Base-by-base conservation (phyloP, 37 sponge, comb jelly and placozoan species). In the Axinella damicornis region DNA sequence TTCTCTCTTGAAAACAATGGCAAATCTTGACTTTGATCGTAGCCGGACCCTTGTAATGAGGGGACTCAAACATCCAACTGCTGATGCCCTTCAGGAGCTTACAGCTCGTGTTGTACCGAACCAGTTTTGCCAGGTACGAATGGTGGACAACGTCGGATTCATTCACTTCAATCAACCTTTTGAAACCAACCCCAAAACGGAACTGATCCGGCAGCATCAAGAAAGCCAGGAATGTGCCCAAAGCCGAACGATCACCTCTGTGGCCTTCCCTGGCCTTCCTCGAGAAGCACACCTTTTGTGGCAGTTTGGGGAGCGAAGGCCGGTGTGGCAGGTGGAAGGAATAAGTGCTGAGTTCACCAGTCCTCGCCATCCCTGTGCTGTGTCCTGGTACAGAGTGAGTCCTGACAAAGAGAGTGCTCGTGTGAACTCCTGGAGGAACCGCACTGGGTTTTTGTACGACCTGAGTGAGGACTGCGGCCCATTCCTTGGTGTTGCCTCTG, bases 301-400 rank as follows among this genome's bases (percentile, higher is more conserved):
- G 92, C 92, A 92, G 65, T 92, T 53, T 75, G 78, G 92, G 37
- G 89, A 83, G 32, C 57, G 92, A 0, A 56, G 53, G 37, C 34
- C 54, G 18, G 4, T n/a, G 2, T 92, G 92, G 92, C 70, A 37
- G 20, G 63, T 73, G 18, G 40, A 57, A 2, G 77, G 25, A 22
- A 30, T 73, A 9, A 28, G 40, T 12, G 84, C 37, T 18, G 31
- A 61, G 33, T 79, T 88, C 36, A 57, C 90, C 5, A 64, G 68
- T 5, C 81, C 86, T 6, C 22, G 27, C 2, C 81, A 88, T 67
- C 93, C 93, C 19, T 71, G 57, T 22, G 58, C 54, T 24, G 55
- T 85, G 15, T 22, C 63, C 31, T 88, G 89, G 86, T 62, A 66
- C 30, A 41, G 67, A 5, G 2, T 92, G 59, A 69, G 54, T 28